Evolutionary conservation across 2,888 invertebrate species (phyloP).

Genomic region (Sesia apiformis): DNA sequence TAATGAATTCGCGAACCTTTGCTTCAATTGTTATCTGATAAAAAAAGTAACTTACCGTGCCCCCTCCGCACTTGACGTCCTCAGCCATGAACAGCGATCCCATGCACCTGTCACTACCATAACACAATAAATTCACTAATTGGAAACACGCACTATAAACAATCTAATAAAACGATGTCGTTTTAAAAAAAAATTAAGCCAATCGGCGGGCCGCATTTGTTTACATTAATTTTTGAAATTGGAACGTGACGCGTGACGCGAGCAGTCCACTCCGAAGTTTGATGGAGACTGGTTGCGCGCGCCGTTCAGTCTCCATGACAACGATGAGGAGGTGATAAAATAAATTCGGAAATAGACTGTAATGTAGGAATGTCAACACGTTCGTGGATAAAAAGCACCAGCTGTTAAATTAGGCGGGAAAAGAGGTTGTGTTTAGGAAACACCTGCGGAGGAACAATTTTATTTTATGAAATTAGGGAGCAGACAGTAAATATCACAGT

Average conservation of each 20-base stretch:
- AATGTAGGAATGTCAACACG: background rate
- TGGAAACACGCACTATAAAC: background rate
- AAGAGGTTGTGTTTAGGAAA: background rate
- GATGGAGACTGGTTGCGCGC: conserved; percentile 62
- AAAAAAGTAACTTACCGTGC: conserved; percentile 39
- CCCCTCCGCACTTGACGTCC: conserved; percentile 43
- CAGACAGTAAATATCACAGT: too few species aligned
- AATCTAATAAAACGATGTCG: background rate
- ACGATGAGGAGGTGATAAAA: conserved; percentile 25
- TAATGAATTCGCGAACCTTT: background rate
- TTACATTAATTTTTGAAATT: background rate
- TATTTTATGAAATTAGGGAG: too few species aligned
- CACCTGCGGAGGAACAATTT: background rate
- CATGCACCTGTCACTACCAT: conserved; percentile 25
- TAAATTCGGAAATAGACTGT: background rate
- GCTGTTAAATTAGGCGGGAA: background rate
- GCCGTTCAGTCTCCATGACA: conserved; percentile 49
- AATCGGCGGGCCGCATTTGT: background rate
- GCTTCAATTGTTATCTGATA: background rate
- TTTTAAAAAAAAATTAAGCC: background rate
- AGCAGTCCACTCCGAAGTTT: conserved; percentile 29
- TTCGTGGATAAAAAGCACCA: background rate
- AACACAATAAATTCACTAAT: conserved; percentile 6
- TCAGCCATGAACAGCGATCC: conserved; percentile 35
- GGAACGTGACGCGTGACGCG: conserved; percentile 24